phyloP scores from a whole-genome alignment of 64 coral and sea anemone species.

The Pachyseris speciosa region DNA sequence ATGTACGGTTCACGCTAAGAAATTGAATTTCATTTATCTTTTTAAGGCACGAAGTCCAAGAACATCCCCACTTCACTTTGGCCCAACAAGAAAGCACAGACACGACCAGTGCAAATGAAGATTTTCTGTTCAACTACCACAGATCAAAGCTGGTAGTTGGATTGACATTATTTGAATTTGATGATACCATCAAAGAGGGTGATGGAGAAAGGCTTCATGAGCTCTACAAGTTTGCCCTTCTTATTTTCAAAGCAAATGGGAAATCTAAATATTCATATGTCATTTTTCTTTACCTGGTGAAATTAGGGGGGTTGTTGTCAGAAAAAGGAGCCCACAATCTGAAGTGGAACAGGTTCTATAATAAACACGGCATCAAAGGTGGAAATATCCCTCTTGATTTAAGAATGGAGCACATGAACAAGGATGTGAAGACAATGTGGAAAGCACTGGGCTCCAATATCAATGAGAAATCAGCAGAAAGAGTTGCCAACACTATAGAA shows the following conservation, averaged over 20 bases:
- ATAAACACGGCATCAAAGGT: constrained; percentile 57
- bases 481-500: constrained; percentile 48
- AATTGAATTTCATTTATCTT: background rate
- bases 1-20: too few species aligned
- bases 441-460: constrained; percentile 59
- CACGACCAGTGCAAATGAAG: constrained; percentile 3
- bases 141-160: constrained; percentile 37
- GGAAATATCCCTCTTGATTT: constrained; percentile 35
- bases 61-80: background rate
- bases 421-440: constrained; percentile 56
- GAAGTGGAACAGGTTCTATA: constrained; percentile 61
- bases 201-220: constrained; percentile 36
- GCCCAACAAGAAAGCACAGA: background rate
- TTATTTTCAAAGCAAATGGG: constrained; percentile 49
- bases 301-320: constrained; percentile 34
- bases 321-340: constrained; percentile 34
- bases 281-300: constrained; percentile 45
- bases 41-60: constrained; percentile 8
- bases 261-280: constrained; percentile 64
- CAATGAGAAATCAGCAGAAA: constrained; percentile 41
- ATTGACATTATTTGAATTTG: constrained; percentile 27
- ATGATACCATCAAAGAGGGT: constrained; percentile 43
- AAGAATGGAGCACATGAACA: constrained; percentile 55
- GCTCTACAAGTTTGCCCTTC: constrained; percentile 29
- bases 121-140: constrained; percentile 33